Base-by-base conservation (phyloP, 2,797 vertebrate species). In the Urophycis tenuis region DNA sequence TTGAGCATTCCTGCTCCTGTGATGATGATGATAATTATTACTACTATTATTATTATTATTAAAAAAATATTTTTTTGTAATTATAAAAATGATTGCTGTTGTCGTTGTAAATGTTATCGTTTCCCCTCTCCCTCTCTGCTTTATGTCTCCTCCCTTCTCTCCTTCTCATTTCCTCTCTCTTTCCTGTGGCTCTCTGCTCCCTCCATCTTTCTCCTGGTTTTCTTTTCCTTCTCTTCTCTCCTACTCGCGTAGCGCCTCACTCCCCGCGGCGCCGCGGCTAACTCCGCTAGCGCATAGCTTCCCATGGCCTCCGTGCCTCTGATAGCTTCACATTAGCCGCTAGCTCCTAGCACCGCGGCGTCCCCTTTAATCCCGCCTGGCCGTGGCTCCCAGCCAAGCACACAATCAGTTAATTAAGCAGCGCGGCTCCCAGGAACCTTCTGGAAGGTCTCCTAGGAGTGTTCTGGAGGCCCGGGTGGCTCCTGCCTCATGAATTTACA, bases 391-490 rank as follows among this genome's bases (percentile, higher is more conserved):
- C 87, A 88, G 92, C 93, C 93, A 92, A 89, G 88, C 87, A 91
- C 91, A 90, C 91, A 90, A 91, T 93, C 90, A 91, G 91, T 93
- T 93, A 94, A 94, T 94, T 93, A 94, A 93, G 92, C 92, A 93
- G 85, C 91, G 93, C 88, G 83, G 89, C 92, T 91, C 92, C 25
- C 92, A 91, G 85, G 88, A 91, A 90, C 86, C 86, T 87, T 90
- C 88, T 87, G 89, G 88, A 88, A 91, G 88, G 87, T 90, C 92
- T 93, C 92, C 78, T 88, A 92, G 92, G 92, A 92, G 87, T 87
- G 71, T 87, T 83, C 84, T 75, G 86, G 90, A 90, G 86, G 90
- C 89, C 87, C 81, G 88, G 84, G 77, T 74, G 84, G 86, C 87
- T 89, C 88, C 84, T 60, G 49, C 49, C 49, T 60, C 49, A 60